These are phyloP conservation scores for Lithobates pipiens DNA, from an alignment of 2,797 vertebrate species.

Conservation along the genomic window DNA sequence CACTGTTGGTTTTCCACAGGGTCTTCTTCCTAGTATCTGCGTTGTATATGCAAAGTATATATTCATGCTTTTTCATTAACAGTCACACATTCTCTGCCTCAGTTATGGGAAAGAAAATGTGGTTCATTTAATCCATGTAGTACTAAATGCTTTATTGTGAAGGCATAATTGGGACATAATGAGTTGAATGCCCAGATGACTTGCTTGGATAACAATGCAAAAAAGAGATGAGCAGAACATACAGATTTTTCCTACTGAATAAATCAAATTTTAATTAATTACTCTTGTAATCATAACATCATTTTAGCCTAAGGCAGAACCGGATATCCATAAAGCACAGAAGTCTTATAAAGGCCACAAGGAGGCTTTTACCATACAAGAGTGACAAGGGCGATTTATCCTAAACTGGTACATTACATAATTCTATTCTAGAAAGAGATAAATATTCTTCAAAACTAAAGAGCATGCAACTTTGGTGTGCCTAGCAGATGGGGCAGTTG, in stretches of 20 bases:
- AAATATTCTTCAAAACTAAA: too few species aligned
- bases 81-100: background rate
- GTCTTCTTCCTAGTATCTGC: slow-evolving; percentile 6
- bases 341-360: background rate
- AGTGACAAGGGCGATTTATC: too few species aligned
- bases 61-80: slow-evolving; percentile 13
- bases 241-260: background rate
- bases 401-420: background rate
- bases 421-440: too few species aligned
- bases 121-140: background rate
- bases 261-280: background rate
- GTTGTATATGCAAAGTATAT: slow-evolving; percentile 7
- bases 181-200: background rate
- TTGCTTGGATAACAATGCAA: background rate
- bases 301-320: background rate
- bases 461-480: too few species aligned
- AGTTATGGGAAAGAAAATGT: background rate
- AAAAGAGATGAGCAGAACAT: background rate
- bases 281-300: background rate
- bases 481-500: too few species aligned
- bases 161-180: slow-evolving; percentile 10
- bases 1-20: slow-evolving; percentile 27
- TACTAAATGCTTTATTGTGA: slow-evolving; percentile 14
- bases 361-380: background rate
- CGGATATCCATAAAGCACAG: background rate